Conservation (phyloP, 2,888 invertebrate species). For the Epirrhoe tristata region DNA sequence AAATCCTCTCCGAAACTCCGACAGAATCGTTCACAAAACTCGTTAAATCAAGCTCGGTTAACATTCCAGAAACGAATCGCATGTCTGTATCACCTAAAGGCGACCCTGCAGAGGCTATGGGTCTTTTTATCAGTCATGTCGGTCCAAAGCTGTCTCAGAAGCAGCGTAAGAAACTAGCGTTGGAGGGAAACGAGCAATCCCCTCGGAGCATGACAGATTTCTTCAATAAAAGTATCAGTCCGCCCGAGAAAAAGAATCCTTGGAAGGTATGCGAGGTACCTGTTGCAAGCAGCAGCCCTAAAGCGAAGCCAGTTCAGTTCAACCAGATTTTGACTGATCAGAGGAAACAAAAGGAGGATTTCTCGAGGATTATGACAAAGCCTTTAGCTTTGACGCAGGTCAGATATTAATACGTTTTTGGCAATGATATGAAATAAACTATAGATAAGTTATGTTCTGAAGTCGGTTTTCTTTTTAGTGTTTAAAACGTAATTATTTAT, state of each 20-base stretch:
- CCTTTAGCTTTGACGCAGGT: slow-evolving; percentile 91
- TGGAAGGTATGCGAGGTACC: slow-evolving; percentile 71
- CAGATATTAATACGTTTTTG: neutral
- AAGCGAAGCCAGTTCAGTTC: slow-evolving; percentile 67
- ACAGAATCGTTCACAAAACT: slow-evolving; percentile 72
- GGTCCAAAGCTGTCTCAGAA: slow-evolving; percentile 87
- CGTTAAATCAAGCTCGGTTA: slow-evolving; percentile 62
- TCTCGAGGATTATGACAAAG: slow-evolving; percentile 89
- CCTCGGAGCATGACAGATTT: slow-evolving; percentile 64
- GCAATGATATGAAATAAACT: too few species aligned
- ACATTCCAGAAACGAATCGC: slow-evolving; percentile 48
- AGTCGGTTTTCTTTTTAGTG: too few species aligned
- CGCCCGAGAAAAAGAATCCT: slow-evolving; percentile 80
- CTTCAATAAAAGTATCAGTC: slow-evolving; percentile 64
- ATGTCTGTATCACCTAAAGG: slow-evolving; percentile 73
- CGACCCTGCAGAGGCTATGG: slow-evolving; percentile 56
- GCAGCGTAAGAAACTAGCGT: slow-evolving; percentile 86
- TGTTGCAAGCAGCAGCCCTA: slow-evolving; percentile 73
- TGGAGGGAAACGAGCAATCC: slow-evolving; percentile 68
- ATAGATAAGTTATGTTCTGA: too few species aligned
- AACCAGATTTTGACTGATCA: slow-evolving; percentile 89
- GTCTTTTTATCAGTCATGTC: slow-evolving; percentile 71
- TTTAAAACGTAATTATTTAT: slow-evolving; percentile 22
- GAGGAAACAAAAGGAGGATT: slow-evolving; percentile 89
- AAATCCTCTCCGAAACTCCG: slow-evolving; percentile 70